Base-by-base conservation (phyloP, 2,113 vertebrate species). In the Pelmatolapia mariae region DNA sequence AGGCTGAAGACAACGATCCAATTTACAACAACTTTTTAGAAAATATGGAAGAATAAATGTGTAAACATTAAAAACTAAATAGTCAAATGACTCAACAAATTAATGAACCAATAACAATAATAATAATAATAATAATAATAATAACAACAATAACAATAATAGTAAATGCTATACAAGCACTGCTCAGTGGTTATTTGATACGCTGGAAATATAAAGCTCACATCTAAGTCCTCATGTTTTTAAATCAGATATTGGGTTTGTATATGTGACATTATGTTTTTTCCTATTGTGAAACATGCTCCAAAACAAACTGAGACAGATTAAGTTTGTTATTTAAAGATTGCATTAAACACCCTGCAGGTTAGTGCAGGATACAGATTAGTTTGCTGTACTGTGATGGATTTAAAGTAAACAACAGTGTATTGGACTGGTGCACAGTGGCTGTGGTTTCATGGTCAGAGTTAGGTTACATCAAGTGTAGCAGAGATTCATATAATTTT, bases 141-240 rank as follows among this genome's bases (percentile, higher is more conserved):
- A 18, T 18, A 19, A 1, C 2, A 54, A 53, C 1, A 26, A n/a
- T 0, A 6, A 26, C 1, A 31, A 31, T 2, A 61, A 36, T 0
- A 63, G 6, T n/a, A 66, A 0, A 66, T 66, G 61, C 61, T 66
- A 36, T n/a, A 66, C 6, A 36, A 36, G 18, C 18, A 36, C 61
- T 66, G 31, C 6, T 36, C 31, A 36, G 61, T 66, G 10, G 31
- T n/a, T n/a, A 66, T 36, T 36, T 12, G 61, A 66, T 66, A 36
- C n/a, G 6, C 31, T 66, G 31, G 6, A 66, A 36, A n/a, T 36
- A 36, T 66, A 3, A 66, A 36, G 61, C 61, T 36, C 0, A 66
- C 61, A 36, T 36, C 18, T n/a, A 36, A 66, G 61, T 66, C 31
- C 10, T 56, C 10, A 12, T 12, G 53, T 54, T 54, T 54, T 54